A percentile compares a stretch with the other conserved stretches of the same genome.
phyloP scores from a whole-genome alignment of 2,113 vertebrate genomes.

The Catharus minimus region DNA sequence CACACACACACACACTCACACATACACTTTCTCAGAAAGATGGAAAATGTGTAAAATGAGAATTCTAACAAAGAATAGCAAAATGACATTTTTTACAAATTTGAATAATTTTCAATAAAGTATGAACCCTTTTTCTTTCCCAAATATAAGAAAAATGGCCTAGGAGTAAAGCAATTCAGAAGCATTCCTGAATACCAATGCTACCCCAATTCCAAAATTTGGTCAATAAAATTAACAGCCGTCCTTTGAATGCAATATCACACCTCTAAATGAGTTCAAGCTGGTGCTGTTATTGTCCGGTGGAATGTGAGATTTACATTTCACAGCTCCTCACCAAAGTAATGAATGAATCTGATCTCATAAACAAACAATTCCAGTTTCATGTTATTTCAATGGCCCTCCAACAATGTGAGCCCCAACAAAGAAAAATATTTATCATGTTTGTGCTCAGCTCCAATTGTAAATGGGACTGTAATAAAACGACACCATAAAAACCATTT shows the following conservation, averaged over 20 bases:
- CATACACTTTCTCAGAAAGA: background rate
- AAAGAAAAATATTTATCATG: constrained; percentile 77
- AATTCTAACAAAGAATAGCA: background rate
- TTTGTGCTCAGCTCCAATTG: constrained; percentile 63
- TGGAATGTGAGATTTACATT: constrained; percentile 79
- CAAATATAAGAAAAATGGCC: background rate
- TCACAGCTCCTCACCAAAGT: constrained; percentile 76
- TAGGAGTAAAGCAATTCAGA: constrained; percentile 27
- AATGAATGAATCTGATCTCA: constrained; percentile 73
- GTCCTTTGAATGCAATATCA: constrained; percentile 68
- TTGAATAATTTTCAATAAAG: background rate
- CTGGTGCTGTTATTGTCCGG: constrained; percentile 68
- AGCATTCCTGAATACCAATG: constrained; percentile 55
- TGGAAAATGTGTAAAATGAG: background rate
- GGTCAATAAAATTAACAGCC: constrained; percentile 79
- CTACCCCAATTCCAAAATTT: constrained; percentile 65
- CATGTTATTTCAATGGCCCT: constrained; percentile 71
- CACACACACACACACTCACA: background rate
- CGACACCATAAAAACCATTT: constrained; percentile 71
- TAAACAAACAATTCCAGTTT: constrained; percentile 73
- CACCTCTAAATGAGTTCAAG: constrained; percentile 78
- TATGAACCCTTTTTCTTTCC: background rate
- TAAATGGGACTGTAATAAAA: constrained; percentile 68
- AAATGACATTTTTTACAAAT: background rate
- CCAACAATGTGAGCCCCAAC: constrained; percentile 56